Percentiles rank a stretch among this genome's conserved stretches.
phyloP scores from a whole-genome alignment of 1,140 invertebrate species.

The Sycobia sp. region DNA sequence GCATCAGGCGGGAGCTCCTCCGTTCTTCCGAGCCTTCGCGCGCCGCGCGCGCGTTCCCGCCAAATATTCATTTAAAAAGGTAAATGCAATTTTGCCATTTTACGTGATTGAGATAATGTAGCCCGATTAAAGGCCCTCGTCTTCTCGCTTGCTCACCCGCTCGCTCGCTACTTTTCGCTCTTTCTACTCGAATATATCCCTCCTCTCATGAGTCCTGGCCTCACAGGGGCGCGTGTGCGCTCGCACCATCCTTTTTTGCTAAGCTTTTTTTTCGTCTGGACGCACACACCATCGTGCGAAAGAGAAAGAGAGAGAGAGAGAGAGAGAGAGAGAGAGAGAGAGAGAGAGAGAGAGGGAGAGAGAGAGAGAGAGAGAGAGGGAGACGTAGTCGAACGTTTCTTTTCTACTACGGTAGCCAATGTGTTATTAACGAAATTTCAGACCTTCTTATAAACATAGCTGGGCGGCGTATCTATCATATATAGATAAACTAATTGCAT shows the following conservation, averaged over 20 bases:
- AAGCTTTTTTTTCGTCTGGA: slow-evolving; percentile 28
- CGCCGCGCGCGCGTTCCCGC: slow-evolving; percentile 47
- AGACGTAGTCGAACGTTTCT: neutral
- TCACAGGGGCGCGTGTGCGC: no score
- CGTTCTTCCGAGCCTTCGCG: no score
- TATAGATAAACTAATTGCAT: no score
- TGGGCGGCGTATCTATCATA: no score
- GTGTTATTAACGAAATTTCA: slow-evolving; percentile 57
- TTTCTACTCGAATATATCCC: slow-evolving; percentile 4
- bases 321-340: no score
- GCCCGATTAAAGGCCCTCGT: slow-evolving; percentile 57
- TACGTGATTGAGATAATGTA: slow-evolving; percentile 64
- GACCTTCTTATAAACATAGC: slow-evolving; percentile 1
- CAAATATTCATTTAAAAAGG: slow-evolving; percentile 65
- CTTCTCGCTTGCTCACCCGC: slow-evolving; percentile 24
- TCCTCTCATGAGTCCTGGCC: no score
- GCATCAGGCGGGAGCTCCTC: slow-evolving; percentile 52
- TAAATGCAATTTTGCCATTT: slow-evolving; percentile 64
- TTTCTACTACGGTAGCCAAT: slow-evolving; percentile 49
- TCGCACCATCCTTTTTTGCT: slow-evolving; percentile 3
- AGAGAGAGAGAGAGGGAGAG: no score
- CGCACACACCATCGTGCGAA: no score
- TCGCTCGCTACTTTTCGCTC: slow-evolving; percentile 23
- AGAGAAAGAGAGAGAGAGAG: no score
- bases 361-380: no score